Base-by-base conservation (phyloP, 2,888 invertebrate species). In the Liodrosophila aerea region DNA sequence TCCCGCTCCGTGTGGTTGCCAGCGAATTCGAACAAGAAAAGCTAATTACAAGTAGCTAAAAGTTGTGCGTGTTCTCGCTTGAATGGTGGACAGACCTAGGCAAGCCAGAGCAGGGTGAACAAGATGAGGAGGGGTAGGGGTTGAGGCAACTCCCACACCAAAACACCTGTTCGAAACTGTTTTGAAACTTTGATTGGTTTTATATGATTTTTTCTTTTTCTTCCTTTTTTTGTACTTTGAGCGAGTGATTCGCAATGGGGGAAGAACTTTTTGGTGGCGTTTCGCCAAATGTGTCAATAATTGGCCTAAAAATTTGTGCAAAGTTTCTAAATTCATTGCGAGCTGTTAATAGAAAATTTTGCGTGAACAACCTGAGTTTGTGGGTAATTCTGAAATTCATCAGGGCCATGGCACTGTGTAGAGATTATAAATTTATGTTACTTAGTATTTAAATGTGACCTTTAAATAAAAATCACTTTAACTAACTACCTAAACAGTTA, bases 21-120 rank as follows among this genome's bases (percentile, higher is more conserved):
- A 72, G 57, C 67, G 82, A 76, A 83, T 73, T 22, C 78, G 83
- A 78, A 81, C 80, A 81, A 85, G 85, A 78, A 85, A 85, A 81
- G 80, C 85, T 81, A 81, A 81, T 81, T 81, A 85, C 83, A 78
- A 85, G 83, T 78, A 85, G 83, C 77, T 73, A 52, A 74, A 78
- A 78, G 77, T 78, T 78, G 77, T 78, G 77, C 77, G 85, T 78
- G 77, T 81, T 67, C 62, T 64, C 63, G 65, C 83, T 36, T 59
- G 30, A 63, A 73, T 65, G 67, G 66, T 59, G 77, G 71, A 60
- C 73, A 60, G 40, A 44, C 50, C 40, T 39, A 5, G 7, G 12
- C 5, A 12, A 7, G 2, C 7, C 34, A 2, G 13, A 13, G 5
- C 0, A n/a, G 8, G 16, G 37, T 1, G 18, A 2, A n/a, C 3